phyloP scores from a whole-genome alignment of 2,888 invertebrate genomes.

The Epistrophe eligans region DNA sequence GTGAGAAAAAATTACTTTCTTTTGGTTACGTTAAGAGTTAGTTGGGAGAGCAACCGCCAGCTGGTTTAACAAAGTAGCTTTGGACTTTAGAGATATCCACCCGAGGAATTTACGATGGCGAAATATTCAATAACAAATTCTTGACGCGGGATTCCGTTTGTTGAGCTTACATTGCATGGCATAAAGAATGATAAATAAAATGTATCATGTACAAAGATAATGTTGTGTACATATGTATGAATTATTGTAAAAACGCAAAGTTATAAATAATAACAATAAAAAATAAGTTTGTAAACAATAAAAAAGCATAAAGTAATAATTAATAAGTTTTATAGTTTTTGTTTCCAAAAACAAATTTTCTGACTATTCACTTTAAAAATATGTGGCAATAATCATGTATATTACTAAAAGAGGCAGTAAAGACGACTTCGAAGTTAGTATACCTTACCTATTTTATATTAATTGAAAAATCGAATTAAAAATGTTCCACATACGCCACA shows the following conservation, averaged over 20 bases:
- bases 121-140: conserved; percentile 44
- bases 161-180: conserved; percentile 23
- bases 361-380: too few relatives aligned
- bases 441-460: too few relatives aligned
- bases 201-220: too few relatives aligned
- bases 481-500: conserved; percentile 5
- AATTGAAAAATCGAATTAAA: neutral
- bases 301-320: too few relatives aligned
- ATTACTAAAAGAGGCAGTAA: too few relatives aligned
- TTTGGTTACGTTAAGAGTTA: conserved; percentile 43
- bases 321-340: too few relatives aligned
- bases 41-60: conserved; percentile 4
- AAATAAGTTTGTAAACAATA: too few relatives aligned
- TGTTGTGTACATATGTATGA: too few relatives aligned
- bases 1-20: conserved; percentile 58
- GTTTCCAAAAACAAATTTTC: too few relatives aligned
- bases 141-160: conserved; percentile 47
- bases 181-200: neutral
- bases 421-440: neutral
- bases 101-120: conserved; percentile 33
- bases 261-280: too few relatives aligned
- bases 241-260: too few relatives aligned
- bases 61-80: conserved; percentile 3
- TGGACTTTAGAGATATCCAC: conserved; percentile 5
- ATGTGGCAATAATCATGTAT: too few relatives aligned